Evolutionary conservation across 2,113 vertebrate species (phyloP).

Genomic region (Origma solitaria): DNA sequence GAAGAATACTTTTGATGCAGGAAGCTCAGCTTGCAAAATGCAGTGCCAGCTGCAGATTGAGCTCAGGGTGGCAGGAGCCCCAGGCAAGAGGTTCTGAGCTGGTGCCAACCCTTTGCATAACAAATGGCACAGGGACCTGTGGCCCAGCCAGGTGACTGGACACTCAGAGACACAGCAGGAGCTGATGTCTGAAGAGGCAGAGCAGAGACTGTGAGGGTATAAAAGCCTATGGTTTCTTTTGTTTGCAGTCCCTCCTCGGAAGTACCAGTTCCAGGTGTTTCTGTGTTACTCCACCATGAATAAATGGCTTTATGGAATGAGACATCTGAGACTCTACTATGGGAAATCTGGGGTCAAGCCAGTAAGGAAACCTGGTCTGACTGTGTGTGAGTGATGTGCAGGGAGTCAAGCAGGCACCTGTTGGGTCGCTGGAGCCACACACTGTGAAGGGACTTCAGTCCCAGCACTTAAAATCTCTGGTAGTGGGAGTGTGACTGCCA

Average conservation of each 20-base stretch:
- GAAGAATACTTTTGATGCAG: background rate
- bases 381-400: background rate
- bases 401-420: background rate
- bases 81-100: background rate
- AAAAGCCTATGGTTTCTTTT: background rate
- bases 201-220: background rate
- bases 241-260: background rate
- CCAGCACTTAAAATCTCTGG: background rate
- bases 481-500: background rate
- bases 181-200: background rate
- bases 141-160: background rate
- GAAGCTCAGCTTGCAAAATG: background rate
- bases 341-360: too few relatives aligned
- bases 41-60: background rate
- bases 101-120: background rate
- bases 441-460: rapidly evolving
- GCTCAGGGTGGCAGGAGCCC: background rate
- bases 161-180: background rate
- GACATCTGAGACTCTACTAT: background rate
- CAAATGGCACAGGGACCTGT: background rate
- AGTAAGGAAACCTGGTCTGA: background rate
- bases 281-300: background rate
- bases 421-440: background rate
- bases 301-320: background rate
- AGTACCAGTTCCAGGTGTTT: background rate